Percentiles rank a stretch among this genome's conserved stretches.
Conservation (phyloP, 2,888 invertebrate species). For the Blastobasis adustella region DNA sequence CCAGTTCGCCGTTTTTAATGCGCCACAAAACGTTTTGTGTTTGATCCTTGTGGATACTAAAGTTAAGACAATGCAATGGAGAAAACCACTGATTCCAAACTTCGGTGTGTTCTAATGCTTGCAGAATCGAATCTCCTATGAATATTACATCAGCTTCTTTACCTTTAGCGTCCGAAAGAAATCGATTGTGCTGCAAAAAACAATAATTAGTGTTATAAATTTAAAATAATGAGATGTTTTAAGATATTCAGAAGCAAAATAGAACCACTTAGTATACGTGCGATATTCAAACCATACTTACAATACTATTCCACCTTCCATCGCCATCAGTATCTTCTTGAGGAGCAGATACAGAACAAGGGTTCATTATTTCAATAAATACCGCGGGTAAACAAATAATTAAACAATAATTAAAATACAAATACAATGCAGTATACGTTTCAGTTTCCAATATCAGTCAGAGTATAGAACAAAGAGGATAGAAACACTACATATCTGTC, state of each 20-base stretch:
- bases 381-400: background rate
- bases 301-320: constrained; percentile 88
- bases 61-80: constrained; percentile 92
- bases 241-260: constrained; percentile 4
- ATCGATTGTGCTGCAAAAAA: constrained; percentile 85
- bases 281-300: constrained; percentile 33
- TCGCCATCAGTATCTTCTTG: constrained; percentile 88
- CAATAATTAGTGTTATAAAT: background rate
- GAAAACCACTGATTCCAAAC: constrained; percentile 94
- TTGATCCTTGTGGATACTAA: constrained; percentile 91
- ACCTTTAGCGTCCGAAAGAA: constrained; percentile 88
- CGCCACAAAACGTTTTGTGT: constrained; percentile 94
- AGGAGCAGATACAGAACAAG: constrained; percentile 81
- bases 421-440: too few relatives aligned
- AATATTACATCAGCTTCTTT: constrained; percentile 95
- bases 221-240: background rate
- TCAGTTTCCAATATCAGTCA: too few relatives aligned
- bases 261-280: background rate
- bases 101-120: constrained; percentile 87
- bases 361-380: constrained; percentile 73
- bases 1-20: constrained; percentile 90
- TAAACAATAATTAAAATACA: too few relatives aligned
- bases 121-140: constrained; percentile 91
- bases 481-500: too few relatives aligned
- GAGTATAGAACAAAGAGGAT: too few relatives aligned